These are phyloP conservation scores for Agapetus fuscipes DNA, from an alignment of 2,888 invertebrate genomes.

Conservation along the genomic window DNA sequence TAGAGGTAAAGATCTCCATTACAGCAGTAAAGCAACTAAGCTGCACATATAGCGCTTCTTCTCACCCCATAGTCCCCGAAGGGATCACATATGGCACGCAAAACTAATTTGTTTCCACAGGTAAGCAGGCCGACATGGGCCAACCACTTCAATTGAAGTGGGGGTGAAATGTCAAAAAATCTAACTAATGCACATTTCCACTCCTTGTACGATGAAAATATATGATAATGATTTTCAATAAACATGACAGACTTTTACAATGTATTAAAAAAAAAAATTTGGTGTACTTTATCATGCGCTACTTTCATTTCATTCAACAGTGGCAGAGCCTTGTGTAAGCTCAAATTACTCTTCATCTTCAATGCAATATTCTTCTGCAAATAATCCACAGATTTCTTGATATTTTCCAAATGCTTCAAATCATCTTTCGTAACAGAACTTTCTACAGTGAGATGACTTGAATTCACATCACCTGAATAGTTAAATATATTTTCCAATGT, in stretches of 20 bases:
- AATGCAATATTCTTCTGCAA: conserved; percentile 3
- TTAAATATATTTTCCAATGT: conserved; percentile 40
- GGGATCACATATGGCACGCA: no score
- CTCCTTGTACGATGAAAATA: not conserved
- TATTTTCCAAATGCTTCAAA: conserved; percentile 6
- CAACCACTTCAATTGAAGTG: no score
- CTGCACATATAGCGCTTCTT: no score
- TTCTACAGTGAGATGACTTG: not conserved
- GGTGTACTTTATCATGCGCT: conserved; percentile 6
- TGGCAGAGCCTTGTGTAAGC: conserved; percentile 1
- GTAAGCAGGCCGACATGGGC: no score
- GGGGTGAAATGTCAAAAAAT: no score
- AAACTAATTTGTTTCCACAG: no score
- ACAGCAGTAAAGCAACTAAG: no score
- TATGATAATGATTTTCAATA: not conserved
- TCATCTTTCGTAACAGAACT: conserved; percentile 4
- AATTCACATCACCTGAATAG: conserved; percentile 10
- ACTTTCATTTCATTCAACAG: conserved; percentile 9
- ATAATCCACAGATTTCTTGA: conserved; percentile 6
- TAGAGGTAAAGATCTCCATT: no score
- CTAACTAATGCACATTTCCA: no score
- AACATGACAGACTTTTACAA: not conserved
- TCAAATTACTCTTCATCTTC: not conserved
- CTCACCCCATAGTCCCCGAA: no score
- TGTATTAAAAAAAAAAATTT: conserved; percentile 5